Evolutionary conservation across 2,888 invertebrate species (phyloP).

Genomic region (Acleris cristana): DNA sequence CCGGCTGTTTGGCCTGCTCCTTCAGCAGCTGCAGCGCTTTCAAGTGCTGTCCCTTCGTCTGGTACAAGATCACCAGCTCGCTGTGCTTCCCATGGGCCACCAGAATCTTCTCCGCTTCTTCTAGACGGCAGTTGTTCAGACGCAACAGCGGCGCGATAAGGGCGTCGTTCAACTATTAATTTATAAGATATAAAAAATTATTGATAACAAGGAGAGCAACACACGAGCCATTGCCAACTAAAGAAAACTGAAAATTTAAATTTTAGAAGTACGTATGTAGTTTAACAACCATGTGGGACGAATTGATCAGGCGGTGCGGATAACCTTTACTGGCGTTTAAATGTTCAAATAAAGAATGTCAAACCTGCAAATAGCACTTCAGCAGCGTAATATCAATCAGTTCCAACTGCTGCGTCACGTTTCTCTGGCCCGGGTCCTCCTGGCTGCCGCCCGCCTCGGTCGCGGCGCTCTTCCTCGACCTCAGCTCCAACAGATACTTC

Average conservation of each 20-base stretch:
- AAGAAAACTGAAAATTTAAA: no score
- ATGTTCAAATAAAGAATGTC: neutral
- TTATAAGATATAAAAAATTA: neutral
- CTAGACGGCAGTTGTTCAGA: constrained; percentile 95
- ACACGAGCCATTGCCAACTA: no score
- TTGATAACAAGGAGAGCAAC: neutral
- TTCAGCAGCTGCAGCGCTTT: constrained; percentile 95
- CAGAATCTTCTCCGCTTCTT: constrained; percentile 95
- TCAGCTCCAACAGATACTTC: constrained; percentile 93
- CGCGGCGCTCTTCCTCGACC: constrained; percentile 81
- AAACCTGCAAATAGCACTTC: constrained; percentile 97
- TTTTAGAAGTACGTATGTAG: no score
- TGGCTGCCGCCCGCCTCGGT: constrained; percentile 57
- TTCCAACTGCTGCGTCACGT: constrained; percentile 85
- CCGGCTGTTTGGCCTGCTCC: constrained; percentile 89
- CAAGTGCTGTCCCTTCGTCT: constrained; percentile 95
- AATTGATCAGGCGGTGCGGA: neutral
- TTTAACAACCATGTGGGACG: no score
- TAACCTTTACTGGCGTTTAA: neutral
- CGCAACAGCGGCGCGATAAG: constrained; percentile 95
- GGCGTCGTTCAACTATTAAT: constrained; percentile 94
- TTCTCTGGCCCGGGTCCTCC: constrained; percentile 57
- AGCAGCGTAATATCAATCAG: constrained; percentile 98
- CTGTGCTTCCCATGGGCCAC: constrained; percentile 94
- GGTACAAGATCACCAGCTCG: constrained; percentile 97